Base-by-base conservation (phyloP, 1,140 invertebrate species). In the Drosophila bifasciata region DNA sequence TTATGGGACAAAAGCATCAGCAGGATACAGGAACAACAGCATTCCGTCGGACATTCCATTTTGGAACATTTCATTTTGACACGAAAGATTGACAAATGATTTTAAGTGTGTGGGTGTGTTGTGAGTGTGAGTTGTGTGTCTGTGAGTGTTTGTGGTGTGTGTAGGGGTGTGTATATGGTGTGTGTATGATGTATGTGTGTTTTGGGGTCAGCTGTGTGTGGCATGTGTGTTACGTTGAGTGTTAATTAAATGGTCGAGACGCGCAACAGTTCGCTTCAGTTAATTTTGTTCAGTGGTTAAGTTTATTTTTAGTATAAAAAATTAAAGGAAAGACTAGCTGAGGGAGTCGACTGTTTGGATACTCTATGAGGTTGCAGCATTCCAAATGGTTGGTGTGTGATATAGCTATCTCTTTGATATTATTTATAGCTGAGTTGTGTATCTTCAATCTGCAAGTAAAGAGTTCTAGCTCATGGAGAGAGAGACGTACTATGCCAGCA, bases 181-280 rank as follows among this genome's bases (percentile, higher is more conserved):
- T n/a, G n/a, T n/a, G n/a, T n/a, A n/a, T n/a, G n/a, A n/a, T n/a
- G n/a, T n/a, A n/a, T 11, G 21, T 32, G 11, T 44, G 43, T 46
- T 73, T 19, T 43, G 32, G 69, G 68, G 69, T 73, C 69, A 58
- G 60, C 39, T 46, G 28, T 28, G 49, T 49, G 48, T 56, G 52
- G 23, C 68, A 66, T 50, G 51, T 63, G 62, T 56, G 17, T 45
- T 39, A 36, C 16, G 64, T 69, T 73, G 61, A 77, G 81, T 74
- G 81, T 85, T 80, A 85, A 85, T 85, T 85, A 85, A 85, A 85
- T 74, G 61, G 55, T 67, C 3, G 3, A 36, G 32, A 55, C 59
- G 63, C 39, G 52, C 21, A 40, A 25, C 49, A 75, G 25, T 9
- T 11, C 13, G 36, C 40, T 44, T 15, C 62, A 86, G 73, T 85